Base-by-base conservation (phyloP, 2,797 vertebrate genomes). In the Meriones psammophilus region DNA sequence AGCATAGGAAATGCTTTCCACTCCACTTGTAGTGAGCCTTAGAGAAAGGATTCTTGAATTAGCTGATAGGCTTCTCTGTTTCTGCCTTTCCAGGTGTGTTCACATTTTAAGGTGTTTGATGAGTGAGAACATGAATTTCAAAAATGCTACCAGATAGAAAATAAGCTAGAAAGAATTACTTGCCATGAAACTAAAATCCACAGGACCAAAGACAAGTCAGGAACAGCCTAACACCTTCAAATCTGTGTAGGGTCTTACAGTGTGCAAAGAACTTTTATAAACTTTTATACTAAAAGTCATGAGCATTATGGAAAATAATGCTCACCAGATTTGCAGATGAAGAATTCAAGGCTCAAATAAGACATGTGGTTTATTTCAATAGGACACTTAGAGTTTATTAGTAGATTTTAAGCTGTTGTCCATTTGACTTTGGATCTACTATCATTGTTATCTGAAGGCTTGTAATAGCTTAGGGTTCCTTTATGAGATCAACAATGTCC, bases 21-120 rank as follows among this genome's bases (percentile, higher is more conserved):
- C 42, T 22, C 13, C 26, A 42, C 93, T 88, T 42, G 13, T 93
- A 71, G 20, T 33, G 71, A 94, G 73, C 62, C 36, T 33, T 69
- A 50, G 56, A 86, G 77, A 93, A 78, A 77, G 0, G 62, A 28
- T 26, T 73, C 88, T 92, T 94, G 96, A 97, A 88, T 91, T 60
- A 85, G 5, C 3, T 64, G 87, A 94, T 26, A 78, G 79, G 64
- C 73, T 94, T 90, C 93, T 95, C 96, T 66, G 36, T 50, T 92
- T 68, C 96, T 90, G 76, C 24, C 62, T 79, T 79, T 93, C 56
- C 30, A 79, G 69, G 42, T 56, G 60, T 76, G 58, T 94, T 81
- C 50, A 76, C 58, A 92, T 88, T 92, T 68, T 58, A 83, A 96
- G 64, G 96, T 97, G 90, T 96, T 95, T 97, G 95, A 97, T 97